These are phyloP conservation scores for Synaphobranchus kaupii DNA, from an alignment of 2,797 vertebrate species.

Conservation along the genomic window DNA sequence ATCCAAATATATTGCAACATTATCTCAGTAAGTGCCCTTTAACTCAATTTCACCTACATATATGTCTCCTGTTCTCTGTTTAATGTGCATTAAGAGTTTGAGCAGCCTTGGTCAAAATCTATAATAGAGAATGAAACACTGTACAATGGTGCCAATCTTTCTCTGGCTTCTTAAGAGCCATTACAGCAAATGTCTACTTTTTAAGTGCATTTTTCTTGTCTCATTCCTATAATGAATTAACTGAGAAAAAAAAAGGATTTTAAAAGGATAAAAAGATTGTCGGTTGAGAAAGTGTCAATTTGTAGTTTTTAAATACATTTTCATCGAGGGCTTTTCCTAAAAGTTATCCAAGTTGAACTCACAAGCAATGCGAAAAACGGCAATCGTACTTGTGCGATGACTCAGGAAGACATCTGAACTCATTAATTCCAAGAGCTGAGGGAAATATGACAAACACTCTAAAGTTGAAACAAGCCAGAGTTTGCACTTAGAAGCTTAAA, in stretches of 20 bases:
- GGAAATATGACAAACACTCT: neutral
- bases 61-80: slow-evolving; percentile 31
- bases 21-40: slow-evolving; percentile 42
- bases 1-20: slow-evolving; percentile 70
- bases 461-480: neutral
- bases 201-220: slow-evolving; percentile 32
- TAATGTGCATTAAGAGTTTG: slow-evolving; percentile 42
- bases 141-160: slow-evolving; percentile 35
- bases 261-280: slow-evolving; percentile 18
- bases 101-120: slow-evolving; percentile 26
- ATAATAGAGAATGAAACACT: slow-evolving; percentile 40
- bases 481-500: neutral
- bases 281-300: neutral
- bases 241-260: slow-evolving; percentile 9
- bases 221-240: slow-evolving; percentile 30
- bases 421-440: neutral
- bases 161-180: slow-evolving; percentile 30
- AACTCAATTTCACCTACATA: slow-evolving; percentile 39
- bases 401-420: neutral
- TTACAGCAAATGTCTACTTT: slow-evolving; percentile 36
- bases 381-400: neutral
- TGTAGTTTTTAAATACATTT: slow-evolving; percentile 3
- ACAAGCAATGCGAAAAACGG: neutral
- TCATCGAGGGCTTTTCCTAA: neutral
- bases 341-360: neutral